These are phyloP conservation scores for Parus major DNA, from an alignment of 2,113 vertebrate genomes.

Conservation along the genomic window DNA sequence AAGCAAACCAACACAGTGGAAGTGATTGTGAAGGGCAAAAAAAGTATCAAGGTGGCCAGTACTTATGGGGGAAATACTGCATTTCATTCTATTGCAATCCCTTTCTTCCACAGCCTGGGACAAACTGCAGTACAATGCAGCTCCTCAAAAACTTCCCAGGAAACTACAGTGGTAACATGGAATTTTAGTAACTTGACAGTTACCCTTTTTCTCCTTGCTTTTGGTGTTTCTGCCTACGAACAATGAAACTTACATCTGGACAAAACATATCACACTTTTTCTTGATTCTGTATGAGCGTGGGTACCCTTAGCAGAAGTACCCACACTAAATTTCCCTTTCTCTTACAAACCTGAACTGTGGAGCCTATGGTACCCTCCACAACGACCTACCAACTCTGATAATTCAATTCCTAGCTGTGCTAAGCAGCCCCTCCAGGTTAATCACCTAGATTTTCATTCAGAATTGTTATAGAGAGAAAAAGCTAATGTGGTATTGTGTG, in stretches of 20 bases:
- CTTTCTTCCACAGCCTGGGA: background rate
- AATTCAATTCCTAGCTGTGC: background rate
- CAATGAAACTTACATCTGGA: background rate
- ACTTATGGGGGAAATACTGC: background rate
- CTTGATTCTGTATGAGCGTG: rapidly evolving
- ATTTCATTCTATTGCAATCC: background rate
- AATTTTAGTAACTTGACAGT: background rate
- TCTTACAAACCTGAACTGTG: background rate
- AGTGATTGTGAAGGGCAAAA: background rate
- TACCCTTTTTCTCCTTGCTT: rapidly evolving
- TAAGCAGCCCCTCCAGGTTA: background rate
- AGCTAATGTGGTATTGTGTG: rapidly evolving
- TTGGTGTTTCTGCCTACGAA: background rate
- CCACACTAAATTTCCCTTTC: rapidly evolving
- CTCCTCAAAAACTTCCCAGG: background rate
- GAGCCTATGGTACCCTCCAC: background rate
- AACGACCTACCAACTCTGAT: background rate
- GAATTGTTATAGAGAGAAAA: background rate
- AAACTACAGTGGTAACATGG: rapidly evolving
- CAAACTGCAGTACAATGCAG: background rate
- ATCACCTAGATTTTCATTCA: background rate
- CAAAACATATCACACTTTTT: background rate
- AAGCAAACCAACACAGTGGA: background rate
- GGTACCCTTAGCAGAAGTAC: background rate
- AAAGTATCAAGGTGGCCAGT: background rate